Base-by-base conservation (phyloP, 1,140 invertebrate species). In the Neelides sp. region DNA sequence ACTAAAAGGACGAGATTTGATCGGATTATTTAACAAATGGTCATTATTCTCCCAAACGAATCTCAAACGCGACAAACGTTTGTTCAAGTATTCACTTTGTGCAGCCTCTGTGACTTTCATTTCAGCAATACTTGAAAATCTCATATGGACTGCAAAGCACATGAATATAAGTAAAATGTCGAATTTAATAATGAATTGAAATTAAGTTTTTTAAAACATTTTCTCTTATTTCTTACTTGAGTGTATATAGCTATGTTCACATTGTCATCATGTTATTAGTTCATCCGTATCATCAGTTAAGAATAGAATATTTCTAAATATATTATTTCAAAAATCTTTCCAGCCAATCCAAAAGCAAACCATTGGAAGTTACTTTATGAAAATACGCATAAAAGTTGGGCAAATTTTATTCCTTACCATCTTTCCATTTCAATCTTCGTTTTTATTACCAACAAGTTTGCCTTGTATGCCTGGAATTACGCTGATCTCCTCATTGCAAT, bases 401-500 rank as follows among this genome's bases (percentile, higher is more conserved):
- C 24, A 23, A 42, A 47, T 13, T 19, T 32, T 13, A 17, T 50
- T 1, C 46, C 28, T 2, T 55, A 55, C 20, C 41, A 55, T 40
- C 40, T 30, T 1, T 20, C 26, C 7, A 34, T 44, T 12, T 34
- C 24, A 7, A 3, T 32, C 0, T 8, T 50, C 4, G 34, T 43
- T 22, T 50, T 55, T 15, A 23, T 50, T 13, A 19, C 48, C 2
- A 43, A 55, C 12, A 55, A 49, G n/a, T 32, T 39, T 13, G 32
- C 40, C 7, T 12, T 43, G 10, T 45, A 49, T 10, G 44, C 23
- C 1, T 28, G 47, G 3, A 50, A 55, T 22, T 55, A 36, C 40
- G 34, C 45, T 4, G 52, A 55, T 20, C 32, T 55, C 2, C n/a
- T 55, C 12, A 44, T 55, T 19, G 34, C 39, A 15, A 27, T 55